Evolutionary conservation across 2,113 vertebrate genomes (phyloP).

Genomic region (Athene cunicularia): DNA sequence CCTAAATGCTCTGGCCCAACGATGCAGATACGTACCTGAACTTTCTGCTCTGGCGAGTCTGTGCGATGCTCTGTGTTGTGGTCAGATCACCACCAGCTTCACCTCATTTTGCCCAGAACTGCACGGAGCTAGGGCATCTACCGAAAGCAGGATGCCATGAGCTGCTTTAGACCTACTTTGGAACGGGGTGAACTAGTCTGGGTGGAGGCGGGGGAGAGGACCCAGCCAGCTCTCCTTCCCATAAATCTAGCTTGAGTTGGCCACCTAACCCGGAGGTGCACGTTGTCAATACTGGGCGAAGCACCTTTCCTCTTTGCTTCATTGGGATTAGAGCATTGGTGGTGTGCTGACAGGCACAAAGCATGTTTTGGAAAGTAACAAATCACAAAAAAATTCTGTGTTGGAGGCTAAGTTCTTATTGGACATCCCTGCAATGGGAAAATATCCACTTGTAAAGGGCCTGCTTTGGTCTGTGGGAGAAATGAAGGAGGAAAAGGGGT

Average conservation of each 20-base stretch:
- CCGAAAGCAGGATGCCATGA: no score
- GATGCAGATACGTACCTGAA: neutral
- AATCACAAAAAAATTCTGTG: neutral
- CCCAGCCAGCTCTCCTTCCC: neutral
- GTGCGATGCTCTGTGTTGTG: neutral
- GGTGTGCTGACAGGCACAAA: neutral
- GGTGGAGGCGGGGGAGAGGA: neutral
- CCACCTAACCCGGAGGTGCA: neutral
- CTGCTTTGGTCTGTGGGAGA: neutral
- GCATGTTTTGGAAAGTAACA: neutral
- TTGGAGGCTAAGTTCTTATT: neutral
- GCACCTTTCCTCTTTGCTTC: neutral
- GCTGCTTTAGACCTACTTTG: neutral
- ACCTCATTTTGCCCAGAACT: neutral
- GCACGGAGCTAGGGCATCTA: no score
- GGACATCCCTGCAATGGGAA: neutral
- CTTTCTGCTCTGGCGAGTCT: neutral
- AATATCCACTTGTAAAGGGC: neutral
- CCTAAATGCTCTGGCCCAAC: no score
- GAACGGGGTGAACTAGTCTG: neutral
- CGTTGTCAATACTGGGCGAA: neutral
- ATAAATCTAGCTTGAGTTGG: neutral
- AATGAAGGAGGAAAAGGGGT: neutral
- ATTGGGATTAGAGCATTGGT: neutral
- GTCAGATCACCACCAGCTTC: neutral